Evolutionary conservation across 2,888 invertebrate genomes (phyloP).

Genomic region (Eucera pruinosa): DNA sequence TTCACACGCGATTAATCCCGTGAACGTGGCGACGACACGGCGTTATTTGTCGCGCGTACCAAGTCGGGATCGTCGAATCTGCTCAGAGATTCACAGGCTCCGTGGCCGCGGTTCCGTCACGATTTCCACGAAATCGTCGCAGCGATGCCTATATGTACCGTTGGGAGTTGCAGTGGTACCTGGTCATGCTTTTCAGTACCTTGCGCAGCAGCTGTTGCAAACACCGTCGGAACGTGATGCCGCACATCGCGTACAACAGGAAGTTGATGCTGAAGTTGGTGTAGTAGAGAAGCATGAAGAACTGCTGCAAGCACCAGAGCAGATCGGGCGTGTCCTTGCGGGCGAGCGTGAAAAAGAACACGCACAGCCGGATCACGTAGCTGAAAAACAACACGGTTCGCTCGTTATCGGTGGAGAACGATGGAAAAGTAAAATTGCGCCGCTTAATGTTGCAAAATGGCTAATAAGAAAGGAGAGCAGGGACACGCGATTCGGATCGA

Average conservation of each 20-base stretch:
- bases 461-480: too few relatives aligned
- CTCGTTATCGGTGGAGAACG: too few relatives aligned
- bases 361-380: constrained; percentile 86
- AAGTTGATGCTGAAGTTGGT: constrained; percentile 89
- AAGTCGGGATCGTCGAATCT: neutral
- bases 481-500: too few relatives aligned
- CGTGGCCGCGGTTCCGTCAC: constrained; percentile 37
- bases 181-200: constrained; percentile 82
- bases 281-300: constrained; percentile 88
- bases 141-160: constrained; percentile 75
- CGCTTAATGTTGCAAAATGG: too few relatives aligned
- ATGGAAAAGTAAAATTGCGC: too few relatives aligned
- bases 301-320: constrained; percentile 86
- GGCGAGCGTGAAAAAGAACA: constrained; percentile 85
- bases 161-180: constrained; percentile 80
- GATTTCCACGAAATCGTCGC: constrained; percentile 32
- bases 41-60: neutral
- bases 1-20: too few relatives aligned
- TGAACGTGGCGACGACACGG: neutral
- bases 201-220: constrained; percentile 85
- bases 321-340: constrained; percentile 82
- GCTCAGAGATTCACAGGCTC: constrained; percentile 43
- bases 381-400: too few relatives aligned
- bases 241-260: constrained; percentile 87
- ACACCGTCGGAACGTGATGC: constrained; percentile 86